Evolutionary conservation across 2,888 invertebrate genomes (phyloP).

Genomic region (Lithophane socia): DNA sequence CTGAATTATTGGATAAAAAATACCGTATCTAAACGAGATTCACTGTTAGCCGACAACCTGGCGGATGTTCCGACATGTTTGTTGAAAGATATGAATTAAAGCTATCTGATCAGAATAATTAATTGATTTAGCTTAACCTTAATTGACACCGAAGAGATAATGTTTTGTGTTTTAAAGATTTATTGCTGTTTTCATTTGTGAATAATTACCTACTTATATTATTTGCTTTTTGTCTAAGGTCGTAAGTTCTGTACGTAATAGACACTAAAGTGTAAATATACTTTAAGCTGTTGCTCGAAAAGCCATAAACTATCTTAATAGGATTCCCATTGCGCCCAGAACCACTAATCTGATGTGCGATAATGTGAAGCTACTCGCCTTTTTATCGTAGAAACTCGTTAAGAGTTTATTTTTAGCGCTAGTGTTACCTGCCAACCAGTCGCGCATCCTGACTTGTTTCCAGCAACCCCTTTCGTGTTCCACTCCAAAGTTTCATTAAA

Average conservation of each 20-base stretch:
- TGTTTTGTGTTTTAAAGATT: conserved; percentile 17
- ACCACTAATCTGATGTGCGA: conserved; percentile 51
- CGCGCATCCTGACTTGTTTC: conserved; percentile 73
- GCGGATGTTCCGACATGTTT: conserved; percentile 35
- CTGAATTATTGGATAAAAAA: conserved; percentile 55
- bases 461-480: conserved; percentile 63
- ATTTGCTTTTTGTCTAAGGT: conserved; percentile 5
- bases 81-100: conserved; percentile 47
- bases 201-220: not conserved
- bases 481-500: conserved; percentile 50
- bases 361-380: conserved; percentile 52
- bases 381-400: conserved; percentile 69
- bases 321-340: conserved; percentile 31
- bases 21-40: conserved; percentile 61
- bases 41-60: conserved; percentile 58
- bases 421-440: conserved; percentile 76
- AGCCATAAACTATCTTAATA: conserved; percentile 40
- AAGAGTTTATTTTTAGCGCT: conserved; percentile 78
- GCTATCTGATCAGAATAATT: conserved; percentile 48
- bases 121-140: conserved; percentile 28
- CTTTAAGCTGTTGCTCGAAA: conserved; percentile 1
- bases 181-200: conserved; percentile 2
- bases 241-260: not conserved
- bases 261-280: not conserved
- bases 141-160: conserved; percentile 23